Percentiles rank a stretch among this genome's conserved stretches.
Conservation (phyloP, 2,113 vertebrate species). For the Lasiurus cinereus region DNA sequence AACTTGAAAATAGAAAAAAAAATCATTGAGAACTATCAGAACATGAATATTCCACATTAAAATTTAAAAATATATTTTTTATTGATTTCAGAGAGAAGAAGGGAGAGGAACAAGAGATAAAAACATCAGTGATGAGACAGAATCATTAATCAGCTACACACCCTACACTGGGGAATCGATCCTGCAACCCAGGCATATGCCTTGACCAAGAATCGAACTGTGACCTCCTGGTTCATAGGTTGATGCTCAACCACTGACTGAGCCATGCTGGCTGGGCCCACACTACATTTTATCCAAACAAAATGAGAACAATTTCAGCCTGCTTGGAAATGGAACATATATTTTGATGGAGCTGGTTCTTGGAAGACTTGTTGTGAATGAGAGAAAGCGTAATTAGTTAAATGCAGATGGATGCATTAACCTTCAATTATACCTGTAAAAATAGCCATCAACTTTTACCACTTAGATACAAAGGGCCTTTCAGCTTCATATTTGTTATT, state of each 20-base stretch:
- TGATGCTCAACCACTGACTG: too few species aligned
- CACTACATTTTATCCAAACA: not conserved
- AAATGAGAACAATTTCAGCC: not conserved
- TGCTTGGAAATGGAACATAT: not conserved
- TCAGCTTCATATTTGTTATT: not conserved
- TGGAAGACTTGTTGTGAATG: not conserved
- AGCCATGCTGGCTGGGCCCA: too few species aligned
- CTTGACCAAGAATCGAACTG: too few species aligned
- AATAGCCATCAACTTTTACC: not conserved
- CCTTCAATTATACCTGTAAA: not conserved
- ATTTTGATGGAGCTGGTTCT: not conserved
- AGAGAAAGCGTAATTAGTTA: not conserved
- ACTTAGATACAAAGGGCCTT: not conserved
- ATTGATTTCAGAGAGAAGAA: too few species aligned
- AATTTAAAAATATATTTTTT: too few species aligned
- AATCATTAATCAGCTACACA: too few species aligned
- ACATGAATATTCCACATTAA: not conserved
- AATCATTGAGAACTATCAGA: not conserved
- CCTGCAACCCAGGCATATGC: too few species aligned
- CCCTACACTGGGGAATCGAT: too few species aligned
- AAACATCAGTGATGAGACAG: too few species aligned
- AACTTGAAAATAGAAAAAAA: conserved; percentile 25
- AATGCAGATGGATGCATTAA: not conserved
- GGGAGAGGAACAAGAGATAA: too few species aligned
- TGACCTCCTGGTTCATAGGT: too few species aligned